Evolutionary conservation across 2,797 vertebrate genomes (phyloP), one percentile per base, ranked within the genome.

Genomic region (Neopelma chrysocephalum): DNA sequence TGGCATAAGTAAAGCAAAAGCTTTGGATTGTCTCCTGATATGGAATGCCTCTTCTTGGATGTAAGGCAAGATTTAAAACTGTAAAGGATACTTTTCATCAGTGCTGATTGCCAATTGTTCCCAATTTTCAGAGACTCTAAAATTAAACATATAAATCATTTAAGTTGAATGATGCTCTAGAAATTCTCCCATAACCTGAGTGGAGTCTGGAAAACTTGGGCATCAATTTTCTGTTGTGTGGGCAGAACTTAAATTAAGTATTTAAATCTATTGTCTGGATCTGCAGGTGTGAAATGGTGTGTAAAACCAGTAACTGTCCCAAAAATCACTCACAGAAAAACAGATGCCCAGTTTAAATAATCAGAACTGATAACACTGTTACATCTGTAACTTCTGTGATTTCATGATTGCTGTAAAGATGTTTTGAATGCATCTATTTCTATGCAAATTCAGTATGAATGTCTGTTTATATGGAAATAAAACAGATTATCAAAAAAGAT

Each of bases 371-470:
- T 91, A 96, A 88, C 77, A 85, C 66, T 79, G n/a, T 87, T 92
- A 53, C 87, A 95, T 96, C 78, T 96, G 91, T 95, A 96, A 96
- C 71, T 95, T 96, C 73, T 90, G 38, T 84, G 69, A 95, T 89
- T 87, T 66, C 32, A 54, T 96, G 58, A 83, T 97, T 96, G 79
- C 87, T 89, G 54, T 51, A 77, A 91, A 94, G 91, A 80, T 81
- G 57, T 71, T 76, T 88, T 94, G 65, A 91, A 85, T 60, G 56
- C 87, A 83, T 78, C 78, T 85, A 80, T 90, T 94, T 86, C 66
- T 94, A 93, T 95, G 62, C 70, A 95, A 97, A 96, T 94, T 36
- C 79, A 58, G 53, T 82, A 29, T 57, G 60, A 92, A 85, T n/a
- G 26, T 81, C 70, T 93, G 70, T 84, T 92, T 90, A 65, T 96